A percentile compares a stretch with the other conserved stretches of the same genome.
These are phyloP conservation scores for Helobdella robusta DNA, from an alignment of 2,888 invertebrate species.

Conservation along the genomic window DNA sequence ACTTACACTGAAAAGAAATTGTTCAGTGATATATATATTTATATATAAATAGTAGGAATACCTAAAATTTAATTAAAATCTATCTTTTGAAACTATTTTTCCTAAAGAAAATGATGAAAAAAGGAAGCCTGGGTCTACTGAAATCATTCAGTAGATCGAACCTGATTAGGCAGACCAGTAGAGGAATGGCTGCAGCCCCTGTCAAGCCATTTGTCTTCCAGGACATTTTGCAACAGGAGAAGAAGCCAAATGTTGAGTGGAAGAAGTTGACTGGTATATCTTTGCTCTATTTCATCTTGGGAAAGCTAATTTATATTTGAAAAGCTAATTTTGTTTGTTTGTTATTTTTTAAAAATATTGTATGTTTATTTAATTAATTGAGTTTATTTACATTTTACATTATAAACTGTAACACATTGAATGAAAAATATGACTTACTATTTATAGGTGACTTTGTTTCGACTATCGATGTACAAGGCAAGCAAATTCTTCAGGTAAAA, in stretches of 20 bases:
- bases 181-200: conserved; percentile 22
- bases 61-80: too few relatives aligned
- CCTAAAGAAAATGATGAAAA: background rate
- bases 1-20: too few relatives aligned
- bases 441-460: conserved; percentile 47
- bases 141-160: background rate
- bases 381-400: background rate
- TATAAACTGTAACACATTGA: background rate
- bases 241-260: conserved; percentile 41
- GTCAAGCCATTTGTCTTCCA: conserved; percentile 47
- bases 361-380: background rate
- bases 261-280: conserved; percentile 44
- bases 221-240: conserved; percentile 44
- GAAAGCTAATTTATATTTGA: background rate
- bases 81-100: background rate
- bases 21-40: too few relatives aligned
- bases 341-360: background rate
- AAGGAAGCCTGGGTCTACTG: background rate
- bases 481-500: conserved; percentile 42
- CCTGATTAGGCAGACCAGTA: background rate
- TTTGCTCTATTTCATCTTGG: background rate
- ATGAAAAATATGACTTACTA: background rate
- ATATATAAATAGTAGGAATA: too few relatives aligned
- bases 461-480: conserved; percentile 43
- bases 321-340: too few relatives aligned